Base-by-base conservation (phyloP, 2,797 vertebrate genomes). In the Lates japonicus region DNA sequence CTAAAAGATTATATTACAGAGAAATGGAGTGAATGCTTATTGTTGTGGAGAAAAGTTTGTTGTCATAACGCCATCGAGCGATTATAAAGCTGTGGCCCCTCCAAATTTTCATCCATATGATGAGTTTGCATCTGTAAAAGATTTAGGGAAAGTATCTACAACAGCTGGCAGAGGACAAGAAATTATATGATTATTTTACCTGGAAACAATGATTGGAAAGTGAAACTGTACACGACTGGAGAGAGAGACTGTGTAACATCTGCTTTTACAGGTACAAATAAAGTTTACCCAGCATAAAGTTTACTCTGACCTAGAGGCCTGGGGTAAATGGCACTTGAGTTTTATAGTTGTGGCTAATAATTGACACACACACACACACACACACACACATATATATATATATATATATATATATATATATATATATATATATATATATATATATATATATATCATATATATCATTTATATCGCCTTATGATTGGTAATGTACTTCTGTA, bases 1-100 rank as follows among this genome's bases (percentile, higher is more conserved):
- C 95, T 82, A n/a, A 95, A 67, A 2, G 97, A 99, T 87, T 99
- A 99, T 57, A 97, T 99, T 88, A 98, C 98, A 0, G 98, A 99
- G 87, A 99, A 99, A 42, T 99, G 98, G 98, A 87, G 90, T n/a
- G 54, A 99, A 99, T 0, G 92, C 97, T 0, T 96, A 97, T 84
- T 59, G 87, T 14, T 95, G 96, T 0, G 95, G 97, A 0, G 66
- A 96, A 0, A 96, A 99, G 48, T 98, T 98, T 0, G 92, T 99
- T 2, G 98, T 97, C 22, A 81, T 99, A 0, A 95, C 98, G 0
- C 84, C 96, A 0, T 42, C 95, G 2, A 82, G 66, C 1, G 93
- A 97, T 61, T 99, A 99, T 0, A 94, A 97, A 84, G 94, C 93
- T 6, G 95, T 98, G 0, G 74, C 92, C 3, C 97, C 98, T 0